These are phyloP conservation scores for Spilarctia lutea DNA, from an alignment of 2,888 invertebrate species.

Conservation along the genomic window DNA sequence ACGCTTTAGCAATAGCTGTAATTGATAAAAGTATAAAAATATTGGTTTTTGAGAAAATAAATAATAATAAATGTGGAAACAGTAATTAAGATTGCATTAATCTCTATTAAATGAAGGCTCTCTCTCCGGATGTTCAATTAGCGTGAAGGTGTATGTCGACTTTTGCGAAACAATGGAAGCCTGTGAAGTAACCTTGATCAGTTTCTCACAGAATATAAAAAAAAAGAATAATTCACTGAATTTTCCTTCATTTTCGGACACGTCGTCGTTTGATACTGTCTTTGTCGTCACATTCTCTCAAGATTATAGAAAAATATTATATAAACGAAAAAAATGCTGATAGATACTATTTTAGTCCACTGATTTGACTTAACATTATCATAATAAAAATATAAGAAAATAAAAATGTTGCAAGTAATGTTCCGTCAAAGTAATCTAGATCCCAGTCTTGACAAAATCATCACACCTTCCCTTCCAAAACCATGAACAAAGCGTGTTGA, in stretches of 20 bases:
- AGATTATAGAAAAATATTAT: background rate
- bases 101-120: background rate
- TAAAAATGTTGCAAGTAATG: background rate
- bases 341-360: background rate
- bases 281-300: background rate
- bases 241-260: background rate
- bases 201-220: background rate
- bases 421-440: conserved; percentile 11
- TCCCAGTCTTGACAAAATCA: conserved; percentile 6
- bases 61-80: background rate
- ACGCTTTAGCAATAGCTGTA: background rate
- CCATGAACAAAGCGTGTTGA: conserved; percentile 56
- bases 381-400: background rate
- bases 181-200: background rate
- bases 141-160: background rate
- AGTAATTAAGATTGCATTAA: background rate
- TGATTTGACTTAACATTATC: background rate
- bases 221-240: background rate
- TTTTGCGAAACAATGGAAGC: no score
- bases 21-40: background rate
- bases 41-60: background rate
- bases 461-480: conserved; percentile 32
- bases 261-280: background rate
- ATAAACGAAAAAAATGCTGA: background rate
- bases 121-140: background rate